Evolutionary conservation across 2,888 invertebrate genomes (phyloP), one percentile per base, ranked within the genome.

Genomic region (Dolichomitus sp.): DNA sequence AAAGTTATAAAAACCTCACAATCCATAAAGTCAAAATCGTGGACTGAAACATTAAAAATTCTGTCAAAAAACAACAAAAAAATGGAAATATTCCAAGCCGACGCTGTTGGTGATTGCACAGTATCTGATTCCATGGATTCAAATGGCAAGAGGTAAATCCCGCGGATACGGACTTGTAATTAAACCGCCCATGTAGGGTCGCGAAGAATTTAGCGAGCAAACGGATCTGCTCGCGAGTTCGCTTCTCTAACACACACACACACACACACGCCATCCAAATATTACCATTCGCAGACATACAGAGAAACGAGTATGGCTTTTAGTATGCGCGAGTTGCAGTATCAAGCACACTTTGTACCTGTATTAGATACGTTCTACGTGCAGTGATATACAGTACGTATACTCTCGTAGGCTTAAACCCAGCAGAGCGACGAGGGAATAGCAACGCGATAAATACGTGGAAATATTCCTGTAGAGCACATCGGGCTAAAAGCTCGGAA

Each of bases 401-500:
- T 33, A n/a, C 9, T 37, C 37, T 14, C 17, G 17, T 42, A 70
- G 57, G 70, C 70, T 70, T 57, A 57, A 70, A 57, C 57, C 57
- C 1, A 27, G 19, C 42, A 1, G 48, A 33, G 73, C 61, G n/a
- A 61, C 61, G 61, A 45, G 61, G 61, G 50, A 61, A 73, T 73
- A 33, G 59, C 48, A 59, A 73, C 48, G 37, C 74, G 69, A 70
- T 78, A 78, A 85, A 84, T 80, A 59, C 30, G 68, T 40, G 48
- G 57, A 77, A 81, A 75, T 81, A 73, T 84, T 80, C 73, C 33
- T 14, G 50, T 17, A 33, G 54, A 57, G 33, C 70, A 65, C 65
- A 76, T 59, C 37, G 17, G 65, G 72, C 75, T 84, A 81, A 80
- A 83, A 86, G 76, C 66, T 52, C 40, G 50, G 61, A 84, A 81